These are phyloP conservation scores for Chlorops oryzae DNA, from an alignment of 1,140 invertebrate genomes.

Conservation along the genomic window DNA sequence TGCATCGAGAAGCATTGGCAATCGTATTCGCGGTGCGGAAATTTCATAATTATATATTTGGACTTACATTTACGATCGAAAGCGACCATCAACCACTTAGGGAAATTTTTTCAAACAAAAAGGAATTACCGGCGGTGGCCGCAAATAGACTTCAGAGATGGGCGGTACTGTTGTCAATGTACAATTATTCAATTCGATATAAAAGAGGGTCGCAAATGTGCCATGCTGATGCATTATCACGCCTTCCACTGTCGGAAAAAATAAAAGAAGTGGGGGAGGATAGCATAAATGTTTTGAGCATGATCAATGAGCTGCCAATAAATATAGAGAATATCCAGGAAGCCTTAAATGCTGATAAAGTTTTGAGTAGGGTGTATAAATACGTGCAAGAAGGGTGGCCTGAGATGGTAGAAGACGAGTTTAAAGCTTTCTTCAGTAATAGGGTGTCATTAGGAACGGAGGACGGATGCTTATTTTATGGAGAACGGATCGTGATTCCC, in stretches of 20 bases:
- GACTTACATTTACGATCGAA: constrained; percentile 24
- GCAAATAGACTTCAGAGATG: constrained; percentile 21
- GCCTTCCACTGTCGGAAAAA: constrained; percentile 8
- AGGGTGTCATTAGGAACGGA: background rate
- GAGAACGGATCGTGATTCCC: constrained; percentile 1
- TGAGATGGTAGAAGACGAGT: no score
- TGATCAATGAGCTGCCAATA: no score
- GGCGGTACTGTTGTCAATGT: constrained; percentile 21
- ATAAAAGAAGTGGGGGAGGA: no score
- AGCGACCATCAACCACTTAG: constrained; percentile 37
- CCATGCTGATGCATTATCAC: constrained; percentile 21
- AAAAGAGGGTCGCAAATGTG: constrained; percentile 10
- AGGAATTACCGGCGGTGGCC: constrained; percentile 19
- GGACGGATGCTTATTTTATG: constrained; percentile 1
- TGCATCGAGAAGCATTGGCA: constrained; percentile 53
- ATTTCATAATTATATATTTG: constrained; percentile 52
- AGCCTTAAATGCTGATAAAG: no score
- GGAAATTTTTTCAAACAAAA: no score
- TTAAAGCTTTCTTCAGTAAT: no score
- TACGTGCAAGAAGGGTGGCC: no score
- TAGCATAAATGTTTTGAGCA: no score
- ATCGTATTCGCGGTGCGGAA: constrained; percentile 51
- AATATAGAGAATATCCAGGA: no score
- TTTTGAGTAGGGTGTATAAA: no score
- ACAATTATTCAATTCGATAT: constrained; percentile 24